phyloP scores from a whole-genome alignment of 2,113 vertebrate genomes.

The Origma solitaria region DNA sequence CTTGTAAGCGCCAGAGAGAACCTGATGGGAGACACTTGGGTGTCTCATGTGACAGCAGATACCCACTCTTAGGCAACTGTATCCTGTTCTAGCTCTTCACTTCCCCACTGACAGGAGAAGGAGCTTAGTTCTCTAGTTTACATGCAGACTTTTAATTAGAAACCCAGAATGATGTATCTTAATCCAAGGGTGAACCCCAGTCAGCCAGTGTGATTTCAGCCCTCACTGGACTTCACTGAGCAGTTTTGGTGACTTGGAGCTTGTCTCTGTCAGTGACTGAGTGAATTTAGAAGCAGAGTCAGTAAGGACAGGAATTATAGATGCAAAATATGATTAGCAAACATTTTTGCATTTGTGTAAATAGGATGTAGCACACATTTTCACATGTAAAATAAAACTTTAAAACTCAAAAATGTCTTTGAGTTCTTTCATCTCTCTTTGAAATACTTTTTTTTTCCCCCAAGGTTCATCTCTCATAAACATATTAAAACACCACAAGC shows the following conservation, averaged over 20 bases:
- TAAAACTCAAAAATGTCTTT: not conserved
- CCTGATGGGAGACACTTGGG: not conserved
- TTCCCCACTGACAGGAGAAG: not conserved
- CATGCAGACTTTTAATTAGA: not conserved
- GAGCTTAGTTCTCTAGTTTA: not conserved
- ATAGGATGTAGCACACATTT: not conserved
- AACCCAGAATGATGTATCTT: not conserved
- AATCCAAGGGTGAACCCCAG: not conserved
- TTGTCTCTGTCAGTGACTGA: not conserved
- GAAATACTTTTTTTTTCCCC: not conserved
- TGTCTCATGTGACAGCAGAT: not conserved
- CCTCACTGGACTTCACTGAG: not conserved
- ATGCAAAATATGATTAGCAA: not conserved
- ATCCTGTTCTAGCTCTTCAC: not conserved
- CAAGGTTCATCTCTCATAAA: not conserved
- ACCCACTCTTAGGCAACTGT: fast-evolving
- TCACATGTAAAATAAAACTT: not conserved
- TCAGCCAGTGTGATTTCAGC: not conserved
- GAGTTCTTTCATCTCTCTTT: not conserved
- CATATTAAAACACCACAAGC: not conserved
- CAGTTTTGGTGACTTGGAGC: not conserved
- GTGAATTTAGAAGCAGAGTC: not conserved
- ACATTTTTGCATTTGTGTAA: not conserved
- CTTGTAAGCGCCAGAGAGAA: not conserved
- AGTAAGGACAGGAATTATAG: not conserved